Evolutionary conservation across 2,113 vertebrate genomes (phyloP).

Genomic region (Colossoma macropomum): DNA sequence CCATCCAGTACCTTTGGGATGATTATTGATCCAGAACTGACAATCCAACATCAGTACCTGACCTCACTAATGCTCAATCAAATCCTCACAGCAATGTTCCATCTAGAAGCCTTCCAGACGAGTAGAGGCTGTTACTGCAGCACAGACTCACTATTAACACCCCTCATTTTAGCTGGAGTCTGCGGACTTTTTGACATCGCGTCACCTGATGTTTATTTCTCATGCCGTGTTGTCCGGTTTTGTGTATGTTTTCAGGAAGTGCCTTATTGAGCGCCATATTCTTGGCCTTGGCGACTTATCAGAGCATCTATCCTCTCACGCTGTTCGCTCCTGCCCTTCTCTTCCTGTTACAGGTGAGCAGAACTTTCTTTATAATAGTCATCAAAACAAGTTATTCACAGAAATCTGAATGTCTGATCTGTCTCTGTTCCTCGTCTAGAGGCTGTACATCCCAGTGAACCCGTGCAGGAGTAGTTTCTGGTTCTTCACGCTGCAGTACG

Average conservation of each 20-base stretch:
- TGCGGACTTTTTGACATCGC: neutral
- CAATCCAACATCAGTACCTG: no score
- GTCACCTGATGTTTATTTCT: neutral
- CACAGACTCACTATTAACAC: no score
- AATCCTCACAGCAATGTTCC: no score
- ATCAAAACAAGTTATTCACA: neutral
- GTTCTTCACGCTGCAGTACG: conserved; percentile 87
- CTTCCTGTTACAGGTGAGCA: conserved; percentile 84
- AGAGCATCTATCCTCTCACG: conserved; percentile 92
- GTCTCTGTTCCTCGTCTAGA: conserved; percentile 68
- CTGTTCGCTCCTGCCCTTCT: conserved; percentile 90
- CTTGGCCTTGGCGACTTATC: conserved; percentile 93
- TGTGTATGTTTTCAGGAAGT: conserved; percentile 79
- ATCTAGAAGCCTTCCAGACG: no score
- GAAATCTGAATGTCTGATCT: neutral
- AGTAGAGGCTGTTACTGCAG: no score
- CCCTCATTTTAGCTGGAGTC: no score
- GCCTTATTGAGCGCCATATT: conserved; percentile 93
- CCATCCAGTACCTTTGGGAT: no score
- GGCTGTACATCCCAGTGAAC: conserved; percentile 90
- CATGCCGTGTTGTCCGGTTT: no score
- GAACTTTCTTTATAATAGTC: no score
- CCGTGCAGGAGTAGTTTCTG: conserved; percentile 85
- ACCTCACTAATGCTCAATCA: no score
- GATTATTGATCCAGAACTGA: no score